Percentiles rank a stretch among this genome's conserved stretches.
These are phyloP conservation scores for Listronotus oregonensis DNA, from an alignment of 1,140 invertebrate genomes.

Conservation along the genomic window DNA sequence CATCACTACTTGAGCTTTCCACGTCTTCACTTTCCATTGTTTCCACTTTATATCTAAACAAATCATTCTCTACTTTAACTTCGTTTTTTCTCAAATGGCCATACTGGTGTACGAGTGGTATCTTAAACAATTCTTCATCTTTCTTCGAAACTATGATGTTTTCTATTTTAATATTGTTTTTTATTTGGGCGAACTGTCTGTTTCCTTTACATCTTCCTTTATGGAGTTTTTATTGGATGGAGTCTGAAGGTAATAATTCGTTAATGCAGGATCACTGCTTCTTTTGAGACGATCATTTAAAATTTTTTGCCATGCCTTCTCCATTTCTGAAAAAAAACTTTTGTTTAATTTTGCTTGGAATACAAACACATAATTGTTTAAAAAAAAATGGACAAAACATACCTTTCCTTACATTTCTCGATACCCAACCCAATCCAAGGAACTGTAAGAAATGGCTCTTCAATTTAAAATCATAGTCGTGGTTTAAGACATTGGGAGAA, in stretches of 20 bases:
- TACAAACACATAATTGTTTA: too few species aligned
- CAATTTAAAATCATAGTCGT: constrained; percentile 42
- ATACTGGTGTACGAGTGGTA: constrained; percentile 41
- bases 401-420: constrained; percentile 44
- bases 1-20: constrained; percentile 1
- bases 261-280: constrained; percentile 45
- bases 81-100: not conserved
- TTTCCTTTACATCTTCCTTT: constrained; percentile 7
- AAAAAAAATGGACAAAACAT: constrained; percentile 1
- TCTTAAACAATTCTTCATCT: constrained; percentile 33
- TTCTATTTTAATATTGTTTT: not conserved
- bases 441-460: constrained; percentile 48
- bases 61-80: constrained; percentile 1
- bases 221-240: constrained; percentile 27
- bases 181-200: not conserved
- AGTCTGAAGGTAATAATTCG: constrained; percentile 44
- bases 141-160: constrained; percentile 8
- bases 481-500: constrained; percentile 45
- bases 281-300: constrained; percentile 47
- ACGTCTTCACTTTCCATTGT: not conserved
- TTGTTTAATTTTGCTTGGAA: too few species aligned
- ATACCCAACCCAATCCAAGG: constrained; percentile 43
- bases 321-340: constrained; percentile 44
- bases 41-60: not conserved
- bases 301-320: constrained; percentile 50